Conservation (phyloP, 2,113 vertebrate genomes). For the Clarias magur region DNA sequence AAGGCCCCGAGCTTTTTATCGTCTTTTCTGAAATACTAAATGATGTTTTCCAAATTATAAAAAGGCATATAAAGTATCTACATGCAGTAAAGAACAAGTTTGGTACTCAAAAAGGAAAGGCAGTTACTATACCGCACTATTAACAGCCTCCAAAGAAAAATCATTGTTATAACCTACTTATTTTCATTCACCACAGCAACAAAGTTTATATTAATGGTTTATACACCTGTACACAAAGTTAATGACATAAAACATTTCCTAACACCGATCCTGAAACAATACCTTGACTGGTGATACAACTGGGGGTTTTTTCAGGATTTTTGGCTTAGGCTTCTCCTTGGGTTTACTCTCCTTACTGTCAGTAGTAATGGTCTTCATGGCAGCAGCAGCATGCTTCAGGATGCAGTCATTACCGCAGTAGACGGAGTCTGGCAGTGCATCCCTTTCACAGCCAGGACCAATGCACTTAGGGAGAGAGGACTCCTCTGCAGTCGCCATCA, state of each 20-base stretch:
- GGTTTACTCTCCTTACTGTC: conserved; percentile 84
- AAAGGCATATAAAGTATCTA: background rate
- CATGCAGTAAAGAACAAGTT: background rate
- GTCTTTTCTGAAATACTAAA: background rate
- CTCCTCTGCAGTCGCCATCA: conserved; percentile 60
- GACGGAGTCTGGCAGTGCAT: conserved; percentile 89
- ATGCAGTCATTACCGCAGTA: conserved; percentile 96
- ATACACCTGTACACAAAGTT: background rate
- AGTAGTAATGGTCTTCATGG: conserved; percentile 91
- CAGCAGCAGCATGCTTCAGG: conserved; percentile 89
- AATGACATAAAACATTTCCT: background rate
- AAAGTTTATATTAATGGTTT: background rate
- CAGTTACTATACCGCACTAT: background rate
- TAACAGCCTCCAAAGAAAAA: background rate
- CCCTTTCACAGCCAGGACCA: conserved; percentile 86
- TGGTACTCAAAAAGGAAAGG: background rate
- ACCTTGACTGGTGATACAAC: conserved; percentile 68
- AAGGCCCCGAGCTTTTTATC: background rate
- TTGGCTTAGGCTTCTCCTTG: conserved; percentile 74
- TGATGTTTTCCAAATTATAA: background rate
- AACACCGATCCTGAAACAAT: conserved; percentile 39
- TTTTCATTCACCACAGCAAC: background rate
- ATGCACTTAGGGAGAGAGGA: conserved; percentile 84
- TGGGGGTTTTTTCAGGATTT: conserved; percentile 66
- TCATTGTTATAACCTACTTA: background rate